Evolutionary conservation across 30 jellyfish, hydroid and myxozoan genomes (phyloP).

Genomic region (Turritopsis dohrnii): DNA sequence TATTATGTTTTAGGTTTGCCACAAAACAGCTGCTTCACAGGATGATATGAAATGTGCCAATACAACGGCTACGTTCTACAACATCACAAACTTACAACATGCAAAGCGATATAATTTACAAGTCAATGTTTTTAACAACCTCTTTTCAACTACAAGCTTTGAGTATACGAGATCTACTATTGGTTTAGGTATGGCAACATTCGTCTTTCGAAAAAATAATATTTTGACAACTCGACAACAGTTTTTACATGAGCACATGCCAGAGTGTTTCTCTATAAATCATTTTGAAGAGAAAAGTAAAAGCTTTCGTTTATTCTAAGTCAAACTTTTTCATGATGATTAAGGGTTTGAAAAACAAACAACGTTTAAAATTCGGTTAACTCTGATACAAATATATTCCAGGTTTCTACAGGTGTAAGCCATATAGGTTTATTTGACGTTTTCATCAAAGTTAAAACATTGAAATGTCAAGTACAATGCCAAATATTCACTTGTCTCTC

Average conservation of each 20-base stretch:
- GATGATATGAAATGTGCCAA: not conserved
- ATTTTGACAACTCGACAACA: too few species aligned
- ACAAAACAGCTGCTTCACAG: not conserved
- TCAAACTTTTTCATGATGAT: not conserved
- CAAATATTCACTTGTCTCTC: too few species aligned
- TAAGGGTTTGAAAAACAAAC: too few species aligned
- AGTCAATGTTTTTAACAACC: not conserved
- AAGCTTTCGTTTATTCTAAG: not conserved
- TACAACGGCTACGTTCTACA: not conserved
- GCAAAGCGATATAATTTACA: not conserved
- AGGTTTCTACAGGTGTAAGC: too few species aligned
- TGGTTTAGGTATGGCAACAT: not conserved
- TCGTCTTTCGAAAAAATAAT: too few species aligned
- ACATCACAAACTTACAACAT: not conserved
- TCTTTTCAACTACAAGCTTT: not conserved
- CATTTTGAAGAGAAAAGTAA: too few species aligned
- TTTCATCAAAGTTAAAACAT: too few species aligned
- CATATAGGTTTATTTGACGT: not conserved
- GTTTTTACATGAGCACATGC: too few species aligned
- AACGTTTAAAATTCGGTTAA: too few species aligned
- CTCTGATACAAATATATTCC: too few species aligned
- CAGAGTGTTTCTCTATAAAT: too few species aligned
- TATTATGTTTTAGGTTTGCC: not conserved
- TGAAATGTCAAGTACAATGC: too few species aligned
- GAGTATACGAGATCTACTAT: not conserved